Evolutionary conservation across 2,888 invertebrate species (phyloP), one percentile per base, ranked within the genome.

Genomic region (Agriopis leucophaearia): DNA sequence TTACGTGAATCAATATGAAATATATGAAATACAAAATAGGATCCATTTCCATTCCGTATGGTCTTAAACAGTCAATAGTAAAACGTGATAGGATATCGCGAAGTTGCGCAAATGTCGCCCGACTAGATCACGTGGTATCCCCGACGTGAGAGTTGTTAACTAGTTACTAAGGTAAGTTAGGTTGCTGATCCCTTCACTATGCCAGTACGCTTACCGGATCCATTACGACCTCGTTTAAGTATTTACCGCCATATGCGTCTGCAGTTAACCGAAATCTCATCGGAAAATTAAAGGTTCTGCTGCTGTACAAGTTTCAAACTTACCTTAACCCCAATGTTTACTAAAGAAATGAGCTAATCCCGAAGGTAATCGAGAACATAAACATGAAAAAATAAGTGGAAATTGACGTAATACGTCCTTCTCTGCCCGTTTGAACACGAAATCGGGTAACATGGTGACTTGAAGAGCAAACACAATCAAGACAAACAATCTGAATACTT

Each of bases 61-160:
- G 3, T 0, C 47, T 5, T 27, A 48, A 12, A 48, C 48, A 48
- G 18, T 27, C 18, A 48, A 27, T 27, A 47, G 13, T 13, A 35
- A 54, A 52, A 36, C 36, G 52, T 54, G 51, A 66, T 51, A 54
- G 15, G 47, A 52, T 63, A 59, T 54, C 18, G 54, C 10, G 62
- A 66, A 62, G 60, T 61, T 52, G 18, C 59, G 48, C 59, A 69
- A 69, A 71, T 71, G 70, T 74, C 66, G 62, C 59, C 59, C 68
- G 69, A 74, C 64, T 72, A 72, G 73, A 78, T 80, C 72, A 77
- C 78, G 72, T 76, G 72, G 72, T 56, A 71, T 74, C 74, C 74
- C 75, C 64, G 57, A 56, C 38, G 67, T 59, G 67, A 80, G 69
- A 79, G 75, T 81, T 76, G 77, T 77, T 80, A 82, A 81, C 81